Base-by-base conservation (phyloP, 2,888 invertebrate species). In the Junonia oenone region DNA sequence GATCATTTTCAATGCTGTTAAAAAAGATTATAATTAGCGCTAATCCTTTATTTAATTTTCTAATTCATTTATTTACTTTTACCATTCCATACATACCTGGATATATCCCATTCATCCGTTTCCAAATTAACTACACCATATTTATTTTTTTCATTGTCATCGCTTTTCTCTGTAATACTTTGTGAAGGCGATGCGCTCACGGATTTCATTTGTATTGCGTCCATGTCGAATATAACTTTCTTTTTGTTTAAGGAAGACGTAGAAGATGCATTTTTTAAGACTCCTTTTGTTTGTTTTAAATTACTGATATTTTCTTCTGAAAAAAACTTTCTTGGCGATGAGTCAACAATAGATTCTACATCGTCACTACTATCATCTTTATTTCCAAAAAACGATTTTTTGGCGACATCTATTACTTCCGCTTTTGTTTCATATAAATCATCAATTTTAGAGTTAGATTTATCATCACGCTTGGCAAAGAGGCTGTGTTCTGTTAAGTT, bases 181-280 rank as follows among this genome's bases (percentile, higher is more conserved):
- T 88, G 87, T 35, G 90, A 90, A n/a, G 90, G 87, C n/a, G 89
- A 89, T 43, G 88, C 87, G 66, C 91, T 91, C 0, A 90, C 73
- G 1, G 90, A 90, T 67, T 90, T 90, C 83, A 88, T 90, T 76
- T 91, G 89, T 66, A 90, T 88, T 2, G 91, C 87, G 65, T 92
- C 91, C 75, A 93, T 85, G 78, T 93, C 92, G 66, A 93, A 93
- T 45, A 93, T 67, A 6, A 93, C 93, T 77, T 92, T 93, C 72
- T 93, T 93, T 66, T 93, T 93, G 19, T 91, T 85, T 22, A 92
- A 69, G 40, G 91, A 91, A 33, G 90, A 91, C 17, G 81, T 82
- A 0, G 92, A 92, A 2, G 91, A 87, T 45, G 86, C 91, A 68
- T 86, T 90, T 78, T 93, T 93, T 31, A 93, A 70, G 27, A 92